phyloP scores from a whole-genome alignment of 2,113 vertebrate genomes.

The Macquaria australasica region DNA sequence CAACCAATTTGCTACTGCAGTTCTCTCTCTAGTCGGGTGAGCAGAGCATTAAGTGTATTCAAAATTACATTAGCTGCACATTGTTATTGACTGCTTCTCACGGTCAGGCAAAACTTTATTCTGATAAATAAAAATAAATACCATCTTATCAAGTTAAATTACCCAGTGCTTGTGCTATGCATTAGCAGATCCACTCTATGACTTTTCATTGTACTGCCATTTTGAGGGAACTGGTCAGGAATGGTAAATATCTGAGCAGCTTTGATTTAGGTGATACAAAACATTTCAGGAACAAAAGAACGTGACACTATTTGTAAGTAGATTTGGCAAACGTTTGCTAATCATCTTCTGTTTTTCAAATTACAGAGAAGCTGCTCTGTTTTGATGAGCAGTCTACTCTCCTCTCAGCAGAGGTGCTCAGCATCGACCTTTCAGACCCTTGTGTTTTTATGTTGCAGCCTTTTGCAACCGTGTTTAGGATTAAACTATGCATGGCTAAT shows the following conservation, averaged over 20 bases:
- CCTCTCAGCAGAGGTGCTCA: slow-evolving; percentile 42
- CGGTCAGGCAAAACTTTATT: slow-evolving; percentile 43
- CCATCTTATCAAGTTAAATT: slow-evolving; percentile 27
- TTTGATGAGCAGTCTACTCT: slow-evolving; percentile 56
- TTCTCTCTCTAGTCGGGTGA: slow-evolving; percentile 56
- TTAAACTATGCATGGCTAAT: slow-evolving; percentile 61
- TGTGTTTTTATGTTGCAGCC: slow-evolving; percentile 40
- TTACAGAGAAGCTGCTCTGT: slow-evolving; percentile 48
- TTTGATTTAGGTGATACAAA: slow-evolving; percentile 10
- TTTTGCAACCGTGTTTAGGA: slow-evolving; percentile 42
- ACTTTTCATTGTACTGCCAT: slow-evolving; percentile 11
- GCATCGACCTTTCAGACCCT: slow-evolving; percentile 48
- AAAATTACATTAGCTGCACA: slow-evolving; percentile 55
- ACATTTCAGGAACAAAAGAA: slow-evolving; percentile 41
- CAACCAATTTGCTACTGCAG: slow-evolving; percentile 61
- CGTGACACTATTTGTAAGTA: slow-evolving; percentile 30
- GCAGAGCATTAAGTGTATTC: slow-evolving; percentile 56
- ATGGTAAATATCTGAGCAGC: not conserved
- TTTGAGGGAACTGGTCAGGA: slow-evolving; percentile 2
- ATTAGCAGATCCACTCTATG: not conserved
- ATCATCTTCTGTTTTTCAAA: slow-evolving; percentile 61
- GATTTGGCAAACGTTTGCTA: slow-evolving; percentile 56
- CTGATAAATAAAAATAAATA: slow-evolving; percentile 57
- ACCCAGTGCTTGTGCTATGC: not conserved
- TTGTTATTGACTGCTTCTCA: slow-evolving; percentile 56